Evolutionary conservation across 2,113 vertebrate genomes (phyloP).

Genomic region (Harpagus bidentatus): DNA sequence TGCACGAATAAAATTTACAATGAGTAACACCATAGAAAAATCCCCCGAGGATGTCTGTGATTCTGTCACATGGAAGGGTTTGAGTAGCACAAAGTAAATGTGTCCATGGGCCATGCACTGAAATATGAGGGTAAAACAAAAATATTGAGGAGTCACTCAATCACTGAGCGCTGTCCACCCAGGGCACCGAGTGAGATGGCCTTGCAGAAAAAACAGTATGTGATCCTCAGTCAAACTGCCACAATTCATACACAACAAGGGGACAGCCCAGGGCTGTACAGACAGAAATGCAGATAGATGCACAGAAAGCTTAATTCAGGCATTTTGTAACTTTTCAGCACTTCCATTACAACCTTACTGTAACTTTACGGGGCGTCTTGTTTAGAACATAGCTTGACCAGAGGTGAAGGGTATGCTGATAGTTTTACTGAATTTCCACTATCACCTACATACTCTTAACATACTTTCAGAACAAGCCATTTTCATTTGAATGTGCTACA

Average conservation of each 20-base stretch:
- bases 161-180: background rate
- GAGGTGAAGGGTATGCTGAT: background rate
- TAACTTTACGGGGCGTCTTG: background rate
- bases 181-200: background rate
- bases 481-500: background rate
- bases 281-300: background rate
- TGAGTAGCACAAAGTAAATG: background rate
- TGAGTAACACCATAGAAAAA: background rate
- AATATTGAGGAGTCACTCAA: background rate
- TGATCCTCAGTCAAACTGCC: conserved; percentile 8
- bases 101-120: background rate
- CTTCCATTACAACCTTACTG: background rate
- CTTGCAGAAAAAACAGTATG: background rate
- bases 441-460: background rate
- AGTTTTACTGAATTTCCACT: background rate
- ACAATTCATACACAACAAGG: background rate
- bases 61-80: background rate
- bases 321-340: background rate
- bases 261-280: background rate
- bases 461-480: background rate
- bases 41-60: background rate
- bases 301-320: background rate
- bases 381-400: background rate
- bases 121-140: background rate
- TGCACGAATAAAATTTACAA: background rate